Conservation (phyloP, 2,888 invertebrate species). For the Nomada hirtipes region DNA sequence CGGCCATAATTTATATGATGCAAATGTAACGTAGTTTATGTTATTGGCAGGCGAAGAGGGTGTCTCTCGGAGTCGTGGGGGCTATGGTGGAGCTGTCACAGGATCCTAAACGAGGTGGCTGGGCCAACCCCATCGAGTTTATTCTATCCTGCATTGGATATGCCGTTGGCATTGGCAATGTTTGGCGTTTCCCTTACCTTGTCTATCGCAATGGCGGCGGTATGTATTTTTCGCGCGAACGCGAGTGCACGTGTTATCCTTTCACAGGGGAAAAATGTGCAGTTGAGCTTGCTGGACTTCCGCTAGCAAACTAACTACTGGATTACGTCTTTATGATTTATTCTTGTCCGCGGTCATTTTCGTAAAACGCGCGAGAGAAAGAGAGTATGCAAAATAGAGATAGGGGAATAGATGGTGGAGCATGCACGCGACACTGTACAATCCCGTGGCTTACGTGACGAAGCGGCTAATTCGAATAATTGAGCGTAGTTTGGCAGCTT, state of each 20-base stretch:
- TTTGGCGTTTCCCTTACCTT: conserved; percentile 92
- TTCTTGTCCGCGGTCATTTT: conserved; percentile 33
- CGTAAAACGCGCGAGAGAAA: neutral
- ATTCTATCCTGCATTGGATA: conserved; percentile 91
- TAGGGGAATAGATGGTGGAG: neutral
- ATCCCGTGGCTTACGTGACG: conserved; percentile 51
- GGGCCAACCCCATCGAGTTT: conserved; percentile 90
- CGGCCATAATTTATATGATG: conserved; percentile 63
- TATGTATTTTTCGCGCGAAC: conserved; percentile 82
- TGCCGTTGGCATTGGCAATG: conserved; percentile 92
- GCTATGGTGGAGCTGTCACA: conserved; percentile 73
- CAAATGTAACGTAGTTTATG: conserved; percentile 67
- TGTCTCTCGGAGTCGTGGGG: conserved; percentile 77
- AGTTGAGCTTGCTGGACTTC: conserved; percentile 39
- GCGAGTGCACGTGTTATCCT: neutral
- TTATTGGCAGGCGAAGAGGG: conserved; percentile 77
- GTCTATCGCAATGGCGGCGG: conserved; percentile 93
- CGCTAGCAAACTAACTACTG: conserved; percentile 49
- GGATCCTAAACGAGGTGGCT: conserved; percentile 85
- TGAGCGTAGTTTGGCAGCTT: conserved; percentile 63
- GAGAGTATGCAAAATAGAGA: neutral
- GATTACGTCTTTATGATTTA: conserved; percentile 63
- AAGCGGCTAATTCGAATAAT: conserved; percentile 63
- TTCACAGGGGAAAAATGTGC: conserved; percentile 32
- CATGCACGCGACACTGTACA: neutral